phyloP scores from a whole-genome alignment of 2,113 vertebrate genomes.

The Oncorhynchus keta region DNA sequence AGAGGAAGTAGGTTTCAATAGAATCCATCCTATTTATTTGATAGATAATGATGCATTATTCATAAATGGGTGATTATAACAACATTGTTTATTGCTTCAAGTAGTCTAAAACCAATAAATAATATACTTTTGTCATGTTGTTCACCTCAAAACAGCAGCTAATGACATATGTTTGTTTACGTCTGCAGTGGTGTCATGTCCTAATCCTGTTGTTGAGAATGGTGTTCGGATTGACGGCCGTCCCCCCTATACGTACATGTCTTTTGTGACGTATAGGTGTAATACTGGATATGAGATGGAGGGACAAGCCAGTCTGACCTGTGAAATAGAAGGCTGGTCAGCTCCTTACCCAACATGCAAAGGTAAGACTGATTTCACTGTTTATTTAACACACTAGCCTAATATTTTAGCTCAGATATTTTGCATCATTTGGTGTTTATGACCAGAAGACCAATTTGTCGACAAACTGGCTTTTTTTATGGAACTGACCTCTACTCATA shows the following conservation, averaged over 20 bases:
- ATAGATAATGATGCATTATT: constrained; percentile 4
- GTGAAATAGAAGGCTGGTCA: background rate
- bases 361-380: background rate
- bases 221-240: background rate
- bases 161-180: background rate
- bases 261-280: constrained; percentile 31
- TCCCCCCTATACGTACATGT: background rate
- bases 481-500: background rate
- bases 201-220: fast-evolving
- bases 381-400: background rate
- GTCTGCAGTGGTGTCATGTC: constrained; percentile 35
- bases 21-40: too few species aligned
- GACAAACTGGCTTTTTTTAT: background rate
- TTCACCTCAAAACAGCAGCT: background rate
- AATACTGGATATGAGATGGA: background rate
- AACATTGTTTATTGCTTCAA: too few species aligned
- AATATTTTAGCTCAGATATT: background rate
- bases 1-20: too few species aligned
- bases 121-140: too few species aligned
- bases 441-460: fast-evolving
- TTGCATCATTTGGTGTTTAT: background rate
- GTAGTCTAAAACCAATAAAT: too few species aligned
- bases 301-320: fast-evolving
- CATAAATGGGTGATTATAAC: background rate
- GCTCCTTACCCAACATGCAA: background rate